These are phyloP conservation scores for Irena cyanogastra DNA, from an alignment of 2,113 vertebrate genomes.

Conservation along the genomic window DNA sequence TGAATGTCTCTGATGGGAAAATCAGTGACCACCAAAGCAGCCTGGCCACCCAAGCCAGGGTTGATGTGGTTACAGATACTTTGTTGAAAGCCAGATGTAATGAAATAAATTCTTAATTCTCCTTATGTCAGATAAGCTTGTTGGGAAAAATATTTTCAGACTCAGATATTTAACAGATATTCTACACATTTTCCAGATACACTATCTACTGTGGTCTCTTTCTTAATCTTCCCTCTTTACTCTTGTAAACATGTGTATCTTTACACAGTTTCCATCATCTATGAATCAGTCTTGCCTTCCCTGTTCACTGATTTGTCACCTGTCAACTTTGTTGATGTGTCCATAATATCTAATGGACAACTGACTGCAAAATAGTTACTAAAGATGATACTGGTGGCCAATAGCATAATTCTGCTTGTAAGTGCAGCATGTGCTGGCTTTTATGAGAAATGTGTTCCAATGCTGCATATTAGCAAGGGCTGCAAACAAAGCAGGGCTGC, in stretches of 20 bases:
- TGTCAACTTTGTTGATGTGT: neutral
- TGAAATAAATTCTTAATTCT: neutral
- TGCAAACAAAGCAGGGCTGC: neutral
- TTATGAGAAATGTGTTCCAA: neutral
- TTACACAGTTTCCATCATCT: neutral
- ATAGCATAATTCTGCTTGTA: neutral
- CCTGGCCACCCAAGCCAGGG: constrained; percentile 17
- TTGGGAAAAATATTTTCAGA: neutral
- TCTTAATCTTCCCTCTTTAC: neutral
- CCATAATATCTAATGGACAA: neutral
- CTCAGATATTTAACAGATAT: neutral
- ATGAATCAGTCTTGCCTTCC: neutral
- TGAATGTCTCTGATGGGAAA: constrained; percentile 15
- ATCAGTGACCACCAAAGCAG: constrained; percentile 50
- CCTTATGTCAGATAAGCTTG: neutral
- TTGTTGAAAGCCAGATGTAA: constrained; percentile 15
- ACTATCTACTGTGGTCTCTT: neutral
- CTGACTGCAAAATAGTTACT: neutral
- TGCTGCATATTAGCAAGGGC: neutral
- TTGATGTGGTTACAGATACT: neutral
- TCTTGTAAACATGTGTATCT: neutral
- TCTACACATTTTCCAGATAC: neutral
- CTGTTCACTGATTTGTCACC: neutral
- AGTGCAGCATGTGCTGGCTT: neutral
- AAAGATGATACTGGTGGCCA: neutral